Base-by-base conservation (phyloP, 2,797 vertebrate genomes). In the Chaetophractus vellerosus region DNA sequence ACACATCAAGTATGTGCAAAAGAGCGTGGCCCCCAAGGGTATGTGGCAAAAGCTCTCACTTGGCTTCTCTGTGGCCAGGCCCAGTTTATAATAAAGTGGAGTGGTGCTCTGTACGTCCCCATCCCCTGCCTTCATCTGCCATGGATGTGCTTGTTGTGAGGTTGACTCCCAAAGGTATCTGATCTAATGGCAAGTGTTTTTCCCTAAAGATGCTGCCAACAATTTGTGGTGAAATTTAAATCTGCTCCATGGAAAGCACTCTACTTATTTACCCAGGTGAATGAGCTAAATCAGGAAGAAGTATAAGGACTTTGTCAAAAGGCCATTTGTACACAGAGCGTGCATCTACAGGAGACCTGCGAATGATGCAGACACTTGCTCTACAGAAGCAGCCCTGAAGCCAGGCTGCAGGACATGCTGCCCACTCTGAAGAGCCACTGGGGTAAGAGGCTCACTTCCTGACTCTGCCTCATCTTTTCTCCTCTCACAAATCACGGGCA, bases 181-280 rank as follows among this genome's bases (percentile, higher is more conserved):
- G 94, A 78, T 88, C 83, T 95, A 95, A 93, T 93, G 92, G 81
- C 78, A 69, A 92, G 71, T 5, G 4, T 61, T 75, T 74, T 66
- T 90, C 93, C 93, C 93, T 91, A 52, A 96, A 97, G 93, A 92
- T 55, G 90, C 45, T 90, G 24, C 45, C 93, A 82, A 91, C 96
- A 97, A 96, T 97, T 93, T 95, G 95, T 50, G 88, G 94, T 95
- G 96, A 96, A 96, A 97, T 92, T 84, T 88, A 82, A 96, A 95
- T 85, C 78, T 96, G 93, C 50, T 52, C 19, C 4, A 8, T 50
- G 96, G 82, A 95, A 92, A 95, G 93, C 95, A 95, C 87, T 96
- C 69, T 88, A 33, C 75, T 86, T 90, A 84, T 79, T 95, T 91
- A 91, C 36, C 48, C 63, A 81, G 82, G 72, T 92, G 92, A 90